These are phyloP conservation scores for Hemiprocne comata DNA, from an alignment of 2,113 vertebrate genomes.

Conservation along the genomic window DNA sequence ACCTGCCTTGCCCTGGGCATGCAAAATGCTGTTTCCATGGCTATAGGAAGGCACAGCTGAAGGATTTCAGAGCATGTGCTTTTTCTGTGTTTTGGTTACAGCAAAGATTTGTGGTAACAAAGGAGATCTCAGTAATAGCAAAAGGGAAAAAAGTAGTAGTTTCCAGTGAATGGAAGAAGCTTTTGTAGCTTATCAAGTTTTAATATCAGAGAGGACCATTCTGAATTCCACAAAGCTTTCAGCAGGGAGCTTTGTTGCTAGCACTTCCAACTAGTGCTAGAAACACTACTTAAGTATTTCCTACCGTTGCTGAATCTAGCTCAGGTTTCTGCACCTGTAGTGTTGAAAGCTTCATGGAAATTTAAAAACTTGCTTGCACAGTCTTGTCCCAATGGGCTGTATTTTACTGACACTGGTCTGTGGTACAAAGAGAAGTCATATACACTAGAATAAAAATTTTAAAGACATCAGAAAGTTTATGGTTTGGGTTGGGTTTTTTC, in stretches of 20 bases:
- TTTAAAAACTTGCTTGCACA: not conserved
- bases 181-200: constrained; percentile 11
- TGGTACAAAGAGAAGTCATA: not conserved
- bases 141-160: not conserved
- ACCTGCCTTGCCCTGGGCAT: not conserved
- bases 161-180: not conserved
- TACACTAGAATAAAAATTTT: not conserved
- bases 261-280: not conserved
- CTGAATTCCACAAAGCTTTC: not conserved
- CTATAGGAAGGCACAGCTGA: not conserved
- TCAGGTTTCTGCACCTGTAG: not conserved
- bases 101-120: constrained; percentile 21
- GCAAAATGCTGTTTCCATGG: constrained; percentile 7
- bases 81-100: constrained; percentile 27
- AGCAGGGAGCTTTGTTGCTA: not conserved
- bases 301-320: not conserved
- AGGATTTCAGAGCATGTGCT: constrained; percentile 17
- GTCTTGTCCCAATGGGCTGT: fast-evolving
- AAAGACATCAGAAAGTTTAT: not conserved
- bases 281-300: not conserved
- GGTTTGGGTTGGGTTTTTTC: not conserved
- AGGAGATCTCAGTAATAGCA: not conserved
- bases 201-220: not conserved
- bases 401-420: not conserved
- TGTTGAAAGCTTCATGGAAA: not conserved